A percentile compares a stretch with the other conserved stretches of the same genome.
Conservation (phyloP, 1,140 invertebrate genomes). For the Laupala kohalensis region DNA sequence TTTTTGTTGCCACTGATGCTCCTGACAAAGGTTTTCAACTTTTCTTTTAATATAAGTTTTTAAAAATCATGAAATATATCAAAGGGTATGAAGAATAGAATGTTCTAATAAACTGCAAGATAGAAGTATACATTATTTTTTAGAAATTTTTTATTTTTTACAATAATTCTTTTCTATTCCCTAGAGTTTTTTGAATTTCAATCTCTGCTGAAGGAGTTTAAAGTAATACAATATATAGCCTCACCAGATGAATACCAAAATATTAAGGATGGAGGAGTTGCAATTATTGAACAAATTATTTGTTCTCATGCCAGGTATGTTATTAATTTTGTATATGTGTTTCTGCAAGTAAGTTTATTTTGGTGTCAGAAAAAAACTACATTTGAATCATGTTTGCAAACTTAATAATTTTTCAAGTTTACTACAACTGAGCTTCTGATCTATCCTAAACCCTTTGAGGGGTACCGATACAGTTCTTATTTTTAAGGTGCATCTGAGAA, state of each 20-base stretch:
- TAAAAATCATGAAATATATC: not conserved
- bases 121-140: no score
- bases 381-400: constrained; percentile 1
- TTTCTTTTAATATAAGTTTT: not conserved
- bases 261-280: constrained; percentile 73
- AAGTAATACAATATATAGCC: constrained; percentile 36
- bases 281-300: constrained; percentile 93
- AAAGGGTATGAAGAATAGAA: not conserved
- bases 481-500: not conserved
- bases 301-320: constrained; percentile 65
- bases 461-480: not conserved
- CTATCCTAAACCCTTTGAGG: not conserved
- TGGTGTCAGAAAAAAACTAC: constrained; percentile 13
- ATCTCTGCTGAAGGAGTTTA: constrained; percentile 29
- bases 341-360: no score
- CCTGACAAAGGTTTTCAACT: constrained; percentile 30
- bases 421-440: not conserved
- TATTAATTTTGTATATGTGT: no score
- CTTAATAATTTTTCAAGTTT: no score
- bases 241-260: constrained; percentile 27
- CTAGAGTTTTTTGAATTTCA: constrained; percentile 39
- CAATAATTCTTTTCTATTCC: constrained; percentile 13
- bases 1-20: constrained; percentile 80
- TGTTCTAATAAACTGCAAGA: no score
- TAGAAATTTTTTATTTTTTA: not conserved